Base-by-base conservation (phyloP, 2,888 invertebrate genomes). In the Iphiclides podalirius region DNA sequence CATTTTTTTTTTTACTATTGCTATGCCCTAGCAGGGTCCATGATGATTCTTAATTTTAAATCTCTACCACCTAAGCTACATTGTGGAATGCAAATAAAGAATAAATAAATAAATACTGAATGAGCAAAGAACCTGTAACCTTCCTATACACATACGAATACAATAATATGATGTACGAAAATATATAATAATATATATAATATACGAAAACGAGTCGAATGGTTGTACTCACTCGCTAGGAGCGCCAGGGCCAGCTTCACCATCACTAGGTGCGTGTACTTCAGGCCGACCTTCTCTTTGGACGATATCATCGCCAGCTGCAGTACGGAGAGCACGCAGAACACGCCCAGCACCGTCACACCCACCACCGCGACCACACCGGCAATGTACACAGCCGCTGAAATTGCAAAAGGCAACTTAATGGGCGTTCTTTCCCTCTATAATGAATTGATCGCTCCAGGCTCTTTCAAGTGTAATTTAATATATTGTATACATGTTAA, bases 281-380 rank as follows among this genome's bases (percentile, higher is more conserved):
- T 92, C 85, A 95, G 87, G 55, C 93, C 92, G 54, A 96, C 93
- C 67, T 93, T 92, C 75, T 96, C 95, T 72, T 93, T 93, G 42
- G 95, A 95, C 44, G 94, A 94, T 67, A 96, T 93, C 96, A 96
- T 96, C 56, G 96, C 94, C 59, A 96, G 90, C 78, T 96, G 96
- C 57, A 96, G 90, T 54, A 96, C 92, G 43, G 95, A 94, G 53
- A 96, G 84, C 52, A 95, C 83, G 79, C 95, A 95, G 84, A 95
- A 94, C 47, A 95, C 81, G 35, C 94, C 95, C 57, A 96, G 89
- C 42, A 93, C 83, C 1, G 92, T 85, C 35, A 95, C 93, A 42
- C 95, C 94, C 48, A 93, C 81, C n/a, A 93, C 91, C 4, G 94
- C 95, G 54, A 95, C 92, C 58, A 96, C 86, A 42, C 96, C 96